Evolutionary conservation across 2,797 vertebrate genomes (phyloP), one percentile per base, ranked within the genome.

Genomic region (Podarcis siculus): DNA sequence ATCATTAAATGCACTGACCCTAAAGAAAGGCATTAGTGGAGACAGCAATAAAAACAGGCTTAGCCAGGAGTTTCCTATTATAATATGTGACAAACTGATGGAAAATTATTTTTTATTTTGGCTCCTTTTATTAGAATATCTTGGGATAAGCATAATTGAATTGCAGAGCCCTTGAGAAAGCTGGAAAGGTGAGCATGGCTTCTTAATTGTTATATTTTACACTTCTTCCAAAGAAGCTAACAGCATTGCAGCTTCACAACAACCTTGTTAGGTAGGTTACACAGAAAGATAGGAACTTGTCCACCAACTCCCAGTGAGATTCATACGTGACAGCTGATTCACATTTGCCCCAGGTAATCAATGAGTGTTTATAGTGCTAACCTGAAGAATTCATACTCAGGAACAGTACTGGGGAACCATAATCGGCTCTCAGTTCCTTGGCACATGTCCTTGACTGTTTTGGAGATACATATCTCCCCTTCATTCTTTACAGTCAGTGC

Each of bases 41-140:
- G 39, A 84, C 0, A 73, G 75, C 35, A 0, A 0, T 0, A 84
- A 87, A 67, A 12, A 32, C 0, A n/a, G 71, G 71, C 61, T 7
- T n/a, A n/a, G 71, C 13, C 30, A 66, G 88, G 15, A 69, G 27
- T 89, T 90, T 55, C n/a, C 45, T 71, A 1, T 0, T 2, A 64
- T 0, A 2, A 1, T 0, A 42, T 4, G 6, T 0, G 42, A 83
- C 80, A 76, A 66, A 2, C 1, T 0, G 45, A 89, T 82, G 90
- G 0, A 0, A 64, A 75, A 82, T 64, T 69, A 72, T 58, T 0
- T 35, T 42, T 81, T 10, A 86, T 79, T 69, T 35, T 87, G 8
- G 23, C 58, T 86, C 32, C 49, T 7, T 0, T 2, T n/a, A 80
- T 81, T 80, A 79, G 61, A 83, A 49, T 49, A 79, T 79, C 49